Percentiles rank a stretch among this genome's conserved stretches.
These are phyloP conservation scores for Enteromius radiatus DNA, from an alignment of 2,797 vertebrate genomes.

Conservation along the genomic window DNA sequence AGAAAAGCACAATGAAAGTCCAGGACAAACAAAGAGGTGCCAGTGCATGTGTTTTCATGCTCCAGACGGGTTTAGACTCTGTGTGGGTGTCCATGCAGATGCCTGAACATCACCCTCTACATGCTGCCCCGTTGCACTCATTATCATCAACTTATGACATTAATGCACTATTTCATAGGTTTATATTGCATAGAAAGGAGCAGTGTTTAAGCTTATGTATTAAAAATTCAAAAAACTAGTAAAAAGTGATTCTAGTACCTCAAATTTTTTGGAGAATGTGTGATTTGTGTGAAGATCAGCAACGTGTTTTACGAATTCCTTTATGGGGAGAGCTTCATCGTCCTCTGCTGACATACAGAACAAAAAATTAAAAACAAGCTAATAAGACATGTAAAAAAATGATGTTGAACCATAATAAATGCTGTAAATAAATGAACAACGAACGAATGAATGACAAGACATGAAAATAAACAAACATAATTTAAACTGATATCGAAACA, in stretches of 20 bases:
- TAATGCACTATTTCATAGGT: neutral
- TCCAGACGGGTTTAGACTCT: constrained; percentile 25
- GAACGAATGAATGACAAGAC: neutral
- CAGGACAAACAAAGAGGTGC: constrained; percentile 66
- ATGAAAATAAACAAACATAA: neutral
- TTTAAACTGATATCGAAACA: neutral
- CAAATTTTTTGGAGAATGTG: constrained; percentile 95
- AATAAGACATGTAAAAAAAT: neutral
- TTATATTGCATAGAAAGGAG: neutral
- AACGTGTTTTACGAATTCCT: constrained; percentile 95
- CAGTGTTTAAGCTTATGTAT: neutral
- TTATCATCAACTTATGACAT: neutral
- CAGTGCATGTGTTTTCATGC: constrained; percentile 37
- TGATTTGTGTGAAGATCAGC: constrained; percentile 90
- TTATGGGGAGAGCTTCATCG: constrained; percentile 91
- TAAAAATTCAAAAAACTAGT: neutral
- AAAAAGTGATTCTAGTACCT: constrained; percentile 79
- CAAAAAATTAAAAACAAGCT: neutral
- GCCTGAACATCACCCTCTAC: constrained; percentile 3
- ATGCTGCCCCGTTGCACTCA: constrained; percentile 13
- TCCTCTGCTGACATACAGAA: constrained; percentile 72
- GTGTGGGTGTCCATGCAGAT: constrained; percentile 20
- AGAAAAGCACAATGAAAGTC: constrained; percentile 94
- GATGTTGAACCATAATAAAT: neutral
- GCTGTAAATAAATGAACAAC: neutral